Evolutionary conservation across 2,113 vertebrate genomes (phyloP).

Genomic region (Podarcis raffonei): DNA sequence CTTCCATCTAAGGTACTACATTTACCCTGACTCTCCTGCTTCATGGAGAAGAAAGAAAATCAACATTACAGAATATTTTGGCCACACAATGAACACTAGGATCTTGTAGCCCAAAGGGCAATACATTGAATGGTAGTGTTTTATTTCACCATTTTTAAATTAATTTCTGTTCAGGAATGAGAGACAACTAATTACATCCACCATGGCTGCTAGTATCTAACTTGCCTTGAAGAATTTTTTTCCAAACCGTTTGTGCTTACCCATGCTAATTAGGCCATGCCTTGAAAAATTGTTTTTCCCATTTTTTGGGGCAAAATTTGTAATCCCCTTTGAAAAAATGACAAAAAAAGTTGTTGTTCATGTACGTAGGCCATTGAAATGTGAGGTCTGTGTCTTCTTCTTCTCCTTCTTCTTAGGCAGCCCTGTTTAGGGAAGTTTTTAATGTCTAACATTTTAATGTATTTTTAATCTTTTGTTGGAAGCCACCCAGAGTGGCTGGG

Average conservation of each 20-base stretch:
- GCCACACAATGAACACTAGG: not conserved
- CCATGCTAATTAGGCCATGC: not conserved
- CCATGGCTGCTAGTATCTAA: not conserved
- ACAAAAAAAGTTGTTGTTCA: not conserved
- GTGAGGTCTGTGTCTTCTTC: no score
- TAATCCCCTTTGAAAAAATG: not conserved
- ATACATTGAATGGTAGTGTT: rapidly evolving
- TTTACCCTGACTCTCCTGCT: not conserved
- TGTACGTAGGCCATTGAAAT: not conserved
- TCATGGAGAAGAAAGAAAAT: not conserved
- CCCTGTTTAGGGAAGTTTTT: no score
- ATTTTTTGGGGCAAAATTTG: not conserved
- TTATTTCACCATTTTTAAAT: rapidly evolving
- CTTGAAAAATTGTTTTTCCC: not conserved
- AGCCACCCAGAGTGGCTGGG: no score
- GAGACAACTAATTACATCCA: not conserved
- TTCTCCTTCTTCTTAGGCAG: no score
- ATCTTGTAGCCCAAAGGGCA: not conserved
- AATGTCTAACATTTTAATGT: no score
- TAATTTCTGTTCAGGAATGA: constrained; percentile 14
- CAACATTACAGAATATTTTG: not conserved
- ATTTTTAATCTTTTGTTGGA: no score
- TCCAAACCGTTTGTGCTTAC: rapidly evolving
- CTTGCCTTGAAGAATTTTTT: not conserved
- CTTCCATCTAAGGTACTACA: not conserved